Conservation (phyloP, 2,888 invertebrate species). For the Rhingia campestris region DNA sequence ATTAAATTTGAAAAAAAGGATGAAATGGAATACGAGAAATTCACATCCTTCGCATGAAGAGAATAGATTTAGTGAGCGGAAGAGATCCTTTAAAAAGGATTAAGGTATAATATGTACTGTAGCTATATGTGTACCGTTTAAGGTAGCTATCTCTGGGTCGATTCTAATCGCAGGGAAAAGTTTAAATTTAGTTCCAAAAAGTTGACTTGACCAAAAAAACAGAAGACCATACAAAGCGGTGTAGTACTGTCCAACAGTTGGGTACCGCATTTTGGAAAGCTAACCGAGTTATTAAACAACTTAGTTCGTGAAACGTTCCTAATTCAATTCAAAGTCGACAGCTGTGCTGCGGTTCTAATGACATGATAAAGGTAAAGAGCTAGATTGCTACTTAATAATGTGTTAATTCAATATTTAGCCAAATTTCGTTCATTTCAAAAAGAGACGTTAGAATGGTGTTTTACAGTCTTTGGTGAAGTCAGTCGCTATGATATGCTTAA, state of each 20-base stretch:
- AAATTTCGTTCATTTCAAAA: too few species aligned
- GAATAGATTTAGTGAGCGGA: slow-evolving; percentile 45
- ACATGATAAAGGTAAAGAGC: background rate
- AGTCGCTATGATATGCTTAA: background rate
- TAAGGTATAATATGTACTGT: slow-evolving; percentile 16
- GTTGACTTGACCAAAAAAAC: slow-evolving; percentile 17
- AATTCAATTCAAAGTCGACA: background rate
- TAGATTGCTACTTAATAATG: background rate
- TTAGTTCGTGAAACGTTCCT: background rate
- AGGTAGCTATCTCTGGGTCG: background rate
- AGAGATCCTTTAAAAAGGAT: slow-evolving; percentile 33
- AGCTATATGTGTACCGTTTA: slow-evolving; percentile 12
- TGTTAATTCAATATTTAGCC: background rate
- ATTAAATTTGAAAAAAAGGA: slow-evolving; percentile 58
- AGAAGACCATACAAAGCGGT: background rate
- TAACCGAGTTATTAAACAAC: slow-evolving; percentile 31
- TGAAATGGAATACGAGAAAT: slow-evolving; percentile 9
- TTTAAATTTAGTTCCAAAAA: slow-evolving; percentile 28
- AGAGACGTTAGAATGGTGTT: background rate
- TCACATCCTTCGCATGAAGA: slow-evolving; percentile 35
- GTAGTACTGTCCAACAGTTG: background rate
- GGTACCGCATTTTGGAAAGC: slow-evolving; percentile 18
- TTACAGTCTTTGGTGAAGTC: background rate
- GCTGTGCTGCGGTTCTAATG: background rate
- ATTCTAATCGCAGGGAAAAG: slow-evolving; percentile 40